Conservation (phyloP, 2,113 vertebrate species). For the Sorex araneus region DNA sequence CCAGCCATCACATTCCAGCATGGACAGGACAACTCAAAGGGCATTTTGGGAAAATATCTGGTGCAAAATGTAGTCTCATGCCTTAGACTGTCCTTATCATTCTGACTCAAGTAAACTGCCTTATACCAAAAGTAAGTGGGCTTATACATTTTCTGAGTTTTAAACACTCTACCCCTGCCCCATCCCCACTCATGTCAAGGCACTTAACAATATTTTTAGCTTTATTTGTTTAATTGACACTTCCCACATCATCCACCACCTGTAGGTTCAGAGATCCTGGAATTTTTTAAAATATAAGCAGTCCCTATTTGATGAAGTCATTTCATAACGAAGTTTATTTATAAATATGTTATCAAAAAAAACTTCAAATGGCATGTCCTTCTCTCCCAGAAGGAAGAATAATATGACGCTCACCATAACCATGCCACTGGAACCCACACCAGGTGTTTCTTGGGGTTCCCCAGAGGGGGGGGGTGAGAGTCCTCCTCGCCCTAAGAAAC, state of each 20-base stretch:
- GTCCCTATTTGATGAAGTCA: conserved; percentile 30
- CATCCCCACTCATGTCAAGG: fast-evolving
- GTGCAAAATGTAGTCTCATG: neutral
- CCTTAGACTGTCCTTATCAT: neutral
- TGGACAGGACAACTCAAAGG: neutral
- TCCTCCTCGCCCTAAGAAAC: too few relatives aligned
- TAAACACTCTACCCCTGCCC: neutral
- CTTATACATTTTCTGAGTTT: conserved; percentile 46
- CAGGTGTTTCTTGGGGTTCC: too few relatives aligned
- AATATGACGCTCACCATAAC: too few relatives aligned
- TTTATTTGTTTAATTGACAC: neutral
- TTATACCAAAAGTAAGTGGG: neutral
- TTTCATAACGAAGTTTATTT: conserved; percentile 21
- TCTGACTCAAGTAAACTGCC: neutral
- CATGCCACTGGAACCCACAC: too few relatives aligned
- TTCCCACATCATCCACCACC: neutral
- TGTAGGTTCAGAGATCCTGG: neutral
- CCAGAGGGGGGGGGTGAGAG: too few relatives aligned
- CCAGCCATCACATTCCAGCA: neutral
- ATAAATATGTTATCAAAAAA: conserved; percentile 35
- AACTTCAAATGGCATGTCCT: neutral
- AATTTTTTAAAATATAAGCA: conserved; percentile 14
- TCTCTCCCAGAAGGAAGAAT: too few relatives aligned
- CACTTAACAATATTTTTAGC: neutral
- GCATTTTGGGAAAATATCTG: conserved; percentile 34